Evolutionary conservation across 2,797 vertebrate species (phyloP).

Genomic region (Otus scops): DNA sequence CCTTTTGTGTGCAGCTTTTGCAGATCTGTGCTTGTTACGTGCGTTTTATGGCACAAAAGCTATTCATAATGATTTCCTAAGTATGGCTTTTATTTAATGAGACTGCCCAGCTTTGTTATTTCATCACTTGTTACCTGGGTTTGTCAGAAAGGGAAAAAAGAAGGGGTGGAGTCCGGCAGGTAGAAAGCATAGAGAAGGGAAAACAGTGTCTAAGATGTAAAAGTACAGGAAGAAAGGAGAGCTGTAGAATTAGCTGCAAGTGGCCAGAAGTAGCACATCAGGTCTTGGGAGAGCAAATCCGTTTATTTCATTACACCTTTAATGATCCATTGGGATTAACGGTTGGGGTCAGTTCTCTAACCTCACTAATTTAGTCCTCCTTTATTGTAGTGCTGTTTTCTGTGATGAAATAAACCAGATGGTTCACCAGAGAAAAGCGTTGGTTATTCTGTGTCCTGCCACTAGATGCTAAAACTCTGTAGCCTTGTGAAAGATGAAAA

Average conservation of each 20-base stretch:
- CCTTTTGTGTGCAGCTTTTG: neutral
- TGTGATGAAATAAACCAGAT: neutral
- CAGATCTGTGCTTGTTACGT: neutral
- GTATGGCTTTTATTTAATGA: neutral
- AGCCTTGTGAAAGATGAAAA: neutral
- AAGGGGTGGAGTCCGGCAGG: neutral
- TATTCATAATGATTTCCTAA: neutral
- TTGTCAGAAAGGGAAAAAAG: neutral
- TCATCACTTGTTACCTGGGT: neutral
- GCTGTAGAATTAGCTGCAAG: neutral
- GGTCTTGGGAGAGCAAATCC: neutral
- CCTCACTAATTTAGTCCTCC: neutral
- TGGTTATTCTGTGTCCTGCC: neutral
- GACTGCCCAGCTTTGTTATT: neutral
- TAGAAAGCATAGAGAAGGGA: neutral
- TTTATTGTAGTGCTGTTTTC: neutral
- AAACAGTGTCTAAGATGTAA: neutral
- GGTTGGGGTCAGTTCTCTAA: neutral
- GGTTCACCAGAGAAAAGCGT: neutral
- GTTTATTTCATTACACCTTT: conserved; percentile 8
- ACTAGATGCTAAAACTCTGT: neutral
- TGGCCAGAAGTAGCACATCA: neutral
- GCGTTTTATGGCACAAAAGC: neutral
- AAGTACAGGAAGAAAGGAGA: neutral
- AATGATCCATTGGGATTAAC: conserved; percentile 1